These are phyloP conservation scores for Lasaia peninsularis DNA, from an alignment of 1,140 invertebrate species.

Conservation along the genomic window DNA sequence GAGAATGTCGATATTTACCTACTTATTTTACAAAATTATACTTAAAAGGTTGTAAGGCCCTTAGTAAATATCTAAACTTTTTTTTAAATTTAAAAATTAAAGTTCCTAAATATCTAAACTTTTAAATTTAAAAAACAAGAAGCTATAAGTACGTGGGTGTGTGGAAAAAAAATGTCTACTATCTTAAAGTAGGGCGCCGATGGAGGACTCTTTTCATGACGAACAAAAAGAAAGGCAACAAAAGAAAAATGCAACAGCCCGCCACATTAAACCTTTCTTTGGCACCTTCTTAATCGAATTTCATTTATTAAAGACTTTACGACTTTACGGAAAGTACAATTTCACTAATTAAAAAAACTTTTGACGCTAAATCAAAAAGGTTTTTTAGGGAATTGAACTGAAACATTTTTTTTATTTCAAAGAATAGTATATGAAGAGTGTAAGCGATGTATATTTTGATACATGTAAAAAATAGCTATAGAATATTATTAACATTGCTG, in stretches of 20 bases:
- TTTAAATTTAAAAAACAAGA: background rate
- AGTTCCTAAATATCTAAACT: too few relatives aligned
- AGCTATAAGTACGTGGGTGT: background rate
- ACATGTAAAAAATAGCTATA: too few relatives aligned
- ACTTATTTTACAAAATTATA: too few relatives aligned
- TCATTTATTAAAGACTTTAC: background rate
- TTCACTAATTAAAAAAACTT: background rate
- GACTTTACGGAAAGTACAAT: background rate
- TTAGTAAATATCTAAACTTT: too few relatives aligned
- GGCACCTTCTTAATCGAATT: constrained; percentile 6
- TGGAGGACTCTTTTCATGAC: background rate
- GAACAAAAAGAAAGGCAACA: constrained; percentile 10
- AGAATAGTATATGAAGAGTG: too few relatives aligned
- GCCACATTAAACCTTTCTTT: constrained; percentile 7
- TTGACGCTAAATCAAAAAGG: background rate
- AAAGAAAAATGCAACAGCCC: constrained; percentile 9
- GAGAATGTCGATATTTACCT: too few relatives aligned
- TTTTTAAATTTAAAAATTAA: too few relatives aligned
- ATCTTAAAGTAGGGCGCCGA: background rate
- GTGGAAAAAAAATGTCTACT: background rate
- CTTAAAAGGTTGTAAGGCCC: too few relatives aligned
- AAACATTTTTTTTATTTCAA: too few relatives aligned
- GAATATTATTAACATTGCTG: too few relatives aligned
- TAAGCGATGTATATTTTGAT: too few relatives aligned
- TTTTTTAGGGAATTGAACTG: too few relatives aligned